Conservation (phyloP, 2,888 invertebrate species). For the Notocelia uddmanniana region DNA sequence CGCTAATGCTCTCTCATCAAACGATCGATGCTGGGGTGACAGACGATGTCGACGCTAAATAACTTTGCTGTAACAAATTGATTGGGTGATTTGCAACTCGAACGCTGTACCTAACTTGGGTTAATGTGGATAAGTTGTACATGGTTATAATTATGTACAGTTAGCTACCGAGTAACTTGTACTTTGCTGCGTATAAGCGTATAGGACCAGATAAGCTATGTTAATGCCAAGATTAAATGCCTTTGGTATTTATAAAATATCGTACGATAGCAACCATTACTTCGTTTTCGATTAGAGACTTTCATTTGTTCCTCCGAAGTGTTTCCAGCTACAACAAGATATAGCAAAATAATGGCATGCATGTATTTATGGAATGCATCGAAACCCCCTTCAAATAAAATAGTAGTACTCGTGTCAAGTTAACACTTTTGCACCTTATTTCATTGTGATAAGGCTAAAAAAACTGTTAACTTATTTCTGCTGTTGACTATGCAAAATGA, state of each 20-base stretch:
- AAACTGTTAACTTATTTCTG: too few relatives aligned
- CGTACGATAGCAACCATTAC: neutral
- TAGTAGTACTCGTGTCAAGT: neutral
- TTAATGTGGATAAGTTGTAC: constrained; percentile 13
- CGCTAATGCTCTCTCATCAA: constrained; percentile 83
- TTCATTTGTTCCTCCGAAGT: too few relatives aligned
- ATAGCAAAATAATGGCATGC: neutral
- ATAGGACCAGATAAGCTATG: too few relatives aligned
- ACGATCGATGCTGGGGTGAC: constrained; percentile 63
- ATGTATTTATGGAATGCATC: constrained; percentile 2
- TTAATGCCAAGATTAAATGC: neutral
- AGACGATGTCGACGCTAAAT: constrained; percentile 55
- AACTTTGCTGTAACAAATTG: constrained; percentile 59
- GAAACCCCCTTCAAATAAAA: constrained; percentile 1
- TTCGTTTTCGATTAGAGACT: neutral
- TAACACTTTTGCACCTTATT: too few relatives aligned
- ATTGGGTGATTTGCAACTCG: constrained; percentile 51
- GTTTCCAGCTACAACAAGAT: neutral
- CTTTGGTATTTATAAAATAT: neutral
- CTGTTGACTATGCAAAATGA: neutral
- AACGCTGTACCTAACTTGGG: neutral
- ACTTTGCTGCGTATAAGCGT: too few relatives aligned
- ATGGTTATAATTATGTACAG: neutral
- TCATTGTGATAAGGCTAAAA: too few relatives aligned
- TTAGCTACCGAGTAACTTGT: neutral